Base-by-base conservation (phyloP, 2,797 vertebrate species). In the Smutsia gigantea region DNA sequence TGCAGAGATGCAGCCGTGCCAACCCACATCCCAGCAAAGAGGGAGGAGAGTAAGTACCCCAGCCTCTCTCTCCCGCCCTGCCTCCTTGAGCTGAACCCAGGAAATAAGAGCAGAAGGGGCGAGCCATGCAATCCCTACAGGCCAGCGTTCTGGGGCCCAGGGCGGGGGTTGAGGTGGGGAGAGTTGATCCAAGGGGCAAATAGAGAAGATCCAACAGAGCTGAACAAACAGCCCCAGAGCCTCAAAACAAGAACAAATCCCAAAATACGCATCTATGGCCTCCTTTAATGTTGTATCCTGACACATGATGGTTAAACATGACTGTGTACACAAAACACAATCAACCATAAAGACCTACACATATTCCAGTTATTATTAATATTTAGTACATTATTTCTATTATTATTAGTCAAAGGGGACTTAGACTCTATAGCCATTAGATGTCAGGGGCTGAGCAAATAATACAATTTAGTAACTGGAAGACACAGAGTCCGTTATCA, bases 41-140 rank as follows among this genome's bases (percentile, higher is more conserved):
- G 37, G n/a, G 51, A 27, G 7, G 8, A 7, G 31, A 75, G 15
- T 21, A 37, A 85, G 27, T 7, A 63, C 61, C 81, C 59, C 57
- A 53, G n/a, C 53, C 69, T 81, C 51, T 57, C 25, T 51, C 55
- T 42, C 17, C 27, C 7, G 21, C 31, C 27, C 72, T 39, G 42
- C 46, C 46, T 46, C 68, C 46, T 77, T 37, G 39, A 87, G 59
- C 79, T 93, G 84, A 93, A 83, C 84, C 61, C 59, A 86, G 82
- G 55, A 93, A 68, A 66, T 72, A 46, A 86, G 57, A 51, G 46
- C 84, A 77, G 75, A 77, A 64, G 51, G 88, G 17, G 34, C 92
- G 72, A 85, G 66, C 37, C 82, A 31, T 5, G 23, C 37, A 49
- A 18, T 39, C 23, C 53, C 34, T 2, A 29, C n/a, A 69, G 39